These are phyloP conservation scores for Corvus moneduloides DNA, from an alignment of 2,113 vertebrate genomes.

Conservation along the genomic window DNA sequence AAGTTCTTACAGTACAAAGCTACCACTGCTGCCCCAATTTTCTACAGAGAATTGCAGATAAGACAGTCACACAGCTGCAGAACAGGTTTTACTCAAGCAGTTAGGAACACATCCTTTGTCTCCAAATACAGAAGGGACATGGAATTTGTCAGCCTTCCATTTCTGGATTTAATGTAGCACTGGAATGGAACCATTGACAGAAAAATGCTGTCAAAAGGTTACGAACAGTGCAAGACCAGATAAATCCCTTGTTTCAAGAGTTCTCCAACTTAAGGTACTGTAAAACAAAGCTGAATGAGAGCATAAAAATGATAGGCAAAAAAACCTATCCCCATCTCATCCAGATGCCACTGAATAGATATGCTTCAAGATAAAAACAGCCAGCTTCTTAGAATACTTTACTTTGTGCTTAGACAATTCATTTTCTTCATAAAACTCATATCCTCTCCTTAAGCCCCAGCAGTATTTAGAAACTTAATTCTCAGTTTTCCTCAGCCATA, in stretches of 20 bases:
- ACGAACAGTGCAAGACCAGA: slow-evolving; percentile 37
- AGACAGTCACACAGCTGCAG: neutral
- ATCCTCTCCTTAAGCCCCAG: neutral
- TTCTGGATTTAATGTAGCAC: slow-evolving; percentile 25
- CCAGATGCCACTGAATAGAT: neutral
- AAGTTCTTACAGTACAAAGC: neutral
- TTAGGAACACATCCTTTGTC: neutral
- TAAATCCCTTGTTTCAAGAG: neutral
- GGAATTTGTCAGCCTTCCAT: slow-evolving; percentile 8
- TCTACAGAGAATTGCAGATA: neutral
- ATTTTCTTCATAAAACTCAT: neutral
- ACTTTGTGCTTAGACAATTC: neutral
- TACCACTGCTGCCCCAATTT: neutral
- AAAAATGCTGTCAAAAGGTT: slow-evolving; percentile 27
- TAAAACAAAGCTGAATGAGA: neutral
- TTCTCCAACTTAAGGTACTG: neutral
- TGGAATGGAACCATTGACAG: slow-evolving; percentile 58
- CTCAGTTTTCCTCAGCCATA: neutral
- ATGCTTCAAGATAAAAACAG: neutral
- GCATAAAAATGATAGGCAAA: neutral
- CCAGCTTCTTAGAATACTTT: neutral
- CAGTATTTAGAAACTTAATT: neutral
- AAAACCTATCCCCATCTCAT: neutral
- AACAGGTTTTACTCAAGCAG: neutral
- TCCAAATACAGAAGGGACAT: slow-evolving; percentile 46